Base-by-base conservation (phyloP, 2,888 invertebrate genomes). In the Drosophila sordidula region DNA sequence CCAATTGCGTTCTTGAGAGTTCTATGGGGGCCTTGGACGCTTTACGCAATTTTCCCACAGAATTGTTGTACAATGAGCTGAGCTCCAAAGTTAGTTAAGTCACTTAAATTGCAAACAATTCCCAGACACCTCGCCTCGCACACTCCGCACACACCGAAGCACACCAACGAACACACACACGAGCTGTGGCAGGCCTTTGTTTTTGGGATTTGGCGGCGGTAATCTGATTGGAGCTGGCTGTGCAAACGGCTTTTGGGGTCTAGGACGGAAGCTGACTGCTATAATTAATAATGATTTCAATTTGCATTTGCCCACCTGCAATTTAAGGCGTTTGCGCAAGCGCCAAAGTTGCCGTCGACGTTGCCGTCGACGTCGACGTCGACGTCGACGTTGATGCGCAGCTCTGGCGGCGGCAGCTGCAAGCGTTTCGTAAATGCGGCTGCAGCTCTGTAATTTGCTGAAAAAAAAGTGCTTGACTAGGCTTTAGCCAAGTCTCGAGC, bases 251-350 rank as follows among this genome's bases (percentile, higher is more conserved):
- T 61, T 66, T 83, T 84, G 83, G 80, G 87, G 87, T 82, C 87
- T 82, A 84, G 82, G 82, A 85, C 85, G 85, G 77, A 75, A 85
- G 81, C 84, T 65, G 87, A 80, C 87, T 71, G 78, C 83, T 87
- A 87, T 85, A 83, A 87, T 83, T 83, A 83, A 87, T 83, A 87
- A 87, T 85, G 85, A 87, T 83, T 83, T 83, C 83, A 83, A 83
- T 83, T 83, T 83, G 87, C 87, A 83, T 83, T 80, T 78, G 67
- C 75, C 76, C 79, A 85, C 79, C 85, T 83, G 85, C 80, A 83
- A 83, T 87, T 87, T 83, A 41, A 59, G 66, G 57, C 61, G 75
- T 59, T 73, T 74, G 63, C 70, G 82, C 79, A 79, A 73, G 63
- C 76, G 58, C 50, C 77, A 64, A 72, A 64, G 59, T 63, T 39